These are phyloP conservation scores for Latrodectus geometricus DNA, from an alignment of 1,140 invertebrate genomes.

Conservation along the genomic window DNA sequence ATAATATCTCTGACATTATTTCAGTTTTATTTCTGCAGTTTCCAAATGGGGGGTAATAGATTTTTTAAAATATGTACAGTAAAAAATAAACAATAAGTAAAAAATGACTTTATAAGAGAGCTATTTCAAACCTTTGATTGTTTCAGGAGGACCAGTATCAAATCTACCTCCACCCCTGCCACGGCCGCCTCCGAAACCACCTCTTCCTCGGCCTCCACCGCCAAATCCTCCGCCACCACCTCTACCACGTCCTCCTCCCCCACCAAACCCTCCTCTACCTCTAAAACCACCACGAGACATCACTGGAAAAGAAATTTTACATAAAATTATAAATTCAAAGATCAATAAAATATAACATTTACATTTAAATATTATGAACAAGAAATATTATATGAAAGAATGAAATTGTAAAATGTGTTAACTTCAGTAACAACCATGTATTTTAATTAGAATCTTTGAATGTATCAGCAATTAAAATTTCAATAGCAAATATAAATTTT, in stretches of 20 bases:
- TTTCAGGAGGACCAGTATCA: constrained; percentile 76
- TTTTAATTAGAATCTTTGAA: too few species aligned
- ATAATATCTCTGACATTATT: too few species aligned
- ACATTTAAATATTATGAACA: neutral
- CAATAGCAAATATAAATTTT: too few species aligned
- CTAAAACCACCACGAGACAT: constrained; percentile 31
- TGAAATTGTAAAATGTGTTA: neutral
- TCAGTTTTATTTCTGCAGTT: too few species aligned
- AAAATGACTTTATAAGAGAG: too few species aligned
- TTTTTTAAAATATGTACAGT: too few species aligned
- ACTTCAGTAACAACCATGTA: too few species aligned
- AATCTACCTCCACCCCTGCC: constrained; percentile 64
- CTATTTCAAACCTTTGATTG: constrained; percentile 68
- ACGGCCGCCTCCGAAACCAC: constrained; percentile 67
- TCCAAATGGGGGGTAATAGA: too few species aligned
- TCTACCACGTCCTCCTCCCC: constrained; percentile 70
- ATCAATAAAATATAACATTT: neutral
- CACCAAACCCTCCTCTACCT: constrained; percentile 69
- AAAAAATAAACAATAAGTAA: too few species aligned
- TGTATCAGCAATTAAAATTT: too few species aligned
- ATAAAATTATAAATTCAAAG: neutral
- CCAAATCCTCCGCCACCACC: constrained; percentile 64
- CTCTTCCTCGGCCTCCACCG: constrained; percentile 67
- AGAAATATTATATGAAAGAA: neutral
- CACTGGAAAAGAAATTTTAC: neutral